Evolutionary conservation across 2,113 vertebrate species (phyloP), one percentile per base, ranked within the genome.

Genomic region (Labrus mixtus): DNA sequence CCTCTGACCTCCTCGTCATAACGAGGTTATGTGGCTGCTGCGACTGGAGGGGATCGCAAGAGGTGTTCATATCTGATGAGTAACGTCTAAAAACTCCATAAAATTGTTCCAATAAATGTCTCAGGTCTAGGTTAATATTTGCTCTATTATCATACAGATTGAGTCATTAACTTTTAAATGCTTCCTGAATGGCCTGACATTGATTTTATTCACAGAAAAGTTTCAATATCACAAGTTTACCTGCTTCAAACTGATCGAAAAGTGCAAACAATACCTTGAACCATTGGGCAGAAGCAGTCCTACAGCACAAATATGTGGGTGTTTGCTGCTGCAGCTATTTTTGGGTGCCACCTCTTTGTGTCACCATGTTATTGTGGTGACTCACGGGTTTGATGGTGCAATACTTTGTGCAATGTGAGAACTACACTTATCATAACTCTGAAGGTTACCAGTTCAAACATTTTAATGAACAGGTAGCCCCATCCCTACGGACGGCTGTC

Each of bases 391-490:
- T 25, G 19, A 67, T 51, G 36, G 59, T 20, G 63, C 36, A 69
- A 29, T n/a, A 57, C 3, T 4, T 48, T 3, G 51, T 59, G 36
- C 1, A 68, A 68, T 12, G n/a, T 45, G 53, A 50, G 58, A 68
- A 66, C 36, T 9, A 43, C 8, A 50, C 17, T 9, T 22, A 55
- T 45, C 7, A 6, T 33, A 23, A 46, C 6, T 19, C 16, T 33
- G 43, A 37, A 8, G 53, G 48, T 60, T 50, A n/a, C 45, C 46
- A 15, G 46, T 48, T 48, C 46, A 19, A 48, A 19, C 17, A 19
- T 48, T 48, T 48, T 17, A 51, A 25, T 65, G n/a, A 66, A 58
- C 61, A 81, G 74, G 76, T 79, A 87, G 7, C 79, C 43, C 65
- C 62, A 79, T 78, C 62, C 67, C 83, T 53, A 25, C 62, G 71